Evolutionary conservation across 2,797 vertebrate species (phyloP).

Genomic region (Spatula versicolor): DNA sequence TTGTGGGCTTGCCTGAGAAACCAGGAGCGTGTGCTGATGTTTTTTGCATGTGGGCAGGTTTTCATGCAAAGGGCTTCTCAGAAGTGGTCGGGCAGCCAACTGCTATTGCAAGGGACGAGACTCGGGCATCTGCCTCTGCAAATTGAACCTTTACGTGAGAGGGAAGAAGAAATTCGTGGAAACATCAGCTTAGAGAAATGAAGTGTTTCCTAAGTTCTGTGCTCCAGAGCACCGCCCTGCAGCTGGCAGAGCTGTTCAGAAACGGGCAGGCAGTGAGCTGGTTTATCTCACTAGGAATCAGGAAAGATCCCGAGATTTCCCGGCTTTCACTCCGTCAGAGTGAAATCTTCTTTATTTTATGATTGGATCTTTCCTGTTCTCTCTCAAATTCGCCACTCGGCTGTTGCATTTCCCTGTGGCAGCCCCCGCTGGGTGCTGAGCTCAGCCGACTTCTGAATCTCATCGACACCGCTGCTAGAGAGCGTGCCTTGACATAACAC

Average conservation of each 20-base stretch:
- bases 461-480: neutral
- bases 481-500: slow-evolving; percentile 2
- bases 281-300: neutral
- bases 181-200: neutral
- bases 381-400: neutral
- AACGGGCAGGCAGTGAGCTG: neutral
- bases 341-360: neutral
- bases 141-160: neutral
- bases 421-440: neutral
- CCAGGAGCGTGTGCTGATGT: neutral
- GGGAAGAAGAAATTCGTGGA: neutral
- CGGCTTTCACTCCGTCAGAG: neutral
- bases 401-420: neutral
- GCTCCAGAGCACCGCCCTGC: neutral
- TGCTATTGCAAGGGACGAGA: neutral
- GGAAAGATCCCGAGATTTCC: neutral
- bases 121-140: neutral
- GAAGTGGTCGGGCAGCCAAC: neutral
- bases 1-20: neutral
- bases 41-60: neutral
- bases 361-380: neutral
- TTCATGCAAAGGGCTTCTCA: slow-evolving; percentile 18
- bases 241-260: neutral
- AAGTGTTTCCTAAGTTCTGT: neutral
- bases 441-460: slow-evolving; percentile 9